A percentile compares a stretch with the other conserved stretches of the same genome.
phyloP scores from a whole-genome alignment of 2,113 vertebrate species.

The Columba livia region DNA sequence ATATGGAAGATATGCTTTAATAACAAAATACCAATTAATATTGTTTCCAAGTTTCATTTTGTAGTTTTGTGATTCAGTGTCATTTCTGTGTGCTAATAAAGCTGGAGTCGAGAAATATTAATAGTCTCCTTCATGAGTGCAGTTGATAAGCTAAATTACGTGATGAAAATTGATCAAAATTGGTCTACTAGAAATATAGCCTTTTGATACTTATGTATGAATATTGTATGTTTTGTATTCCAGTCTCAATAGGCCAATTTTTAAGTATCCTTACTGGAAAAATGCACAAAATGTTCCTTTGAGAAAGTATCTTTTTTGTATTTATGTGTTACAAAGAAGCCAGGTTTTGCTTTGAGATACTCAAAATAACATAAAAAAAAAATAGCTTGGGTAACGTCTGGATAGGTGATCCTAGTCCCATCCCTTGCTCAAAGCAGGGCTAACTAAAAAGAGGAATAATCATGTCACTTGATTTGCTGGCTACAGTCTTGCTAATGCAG shows the following conservation, averaged over 20 bases:
- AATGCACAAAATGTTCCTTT: neutral
- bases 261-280: neutral
- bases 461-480: neutral
- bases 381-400: neutral
- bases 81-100: slow-evolving; percentile 25
- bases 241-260: neutral
- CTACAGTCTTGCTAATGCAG: neutral
- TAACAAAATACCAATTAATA: slow-evolving; percentile 52
- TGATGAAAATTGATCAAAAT: slow-evolving; percentile 20
- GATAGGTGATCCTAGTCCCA: neutral
- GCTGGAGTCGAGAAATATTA: neutral
- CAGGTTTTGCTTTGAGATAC: neutral
- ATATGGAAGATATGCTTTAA: neutral
- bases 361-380: neutral
- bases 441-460: neutral
- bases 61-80: slow-evolving; percentile 20
- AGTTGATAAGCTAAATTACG: slow-evolving; percentile 1
- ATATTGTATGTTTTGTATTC: neutral
- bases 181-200: neutral
- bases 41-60: slow-evolving; percentile 30
- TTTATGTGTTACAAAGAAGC: neutral
- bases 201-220: neutral
- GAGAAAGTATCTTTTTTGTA: neutral
- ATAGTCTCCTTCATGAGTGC: neutral
- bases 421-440: neutral